Base-by-base conservation (phyloP, 1,140 invertebrate species). In the Anastatus disparis region DNA sequence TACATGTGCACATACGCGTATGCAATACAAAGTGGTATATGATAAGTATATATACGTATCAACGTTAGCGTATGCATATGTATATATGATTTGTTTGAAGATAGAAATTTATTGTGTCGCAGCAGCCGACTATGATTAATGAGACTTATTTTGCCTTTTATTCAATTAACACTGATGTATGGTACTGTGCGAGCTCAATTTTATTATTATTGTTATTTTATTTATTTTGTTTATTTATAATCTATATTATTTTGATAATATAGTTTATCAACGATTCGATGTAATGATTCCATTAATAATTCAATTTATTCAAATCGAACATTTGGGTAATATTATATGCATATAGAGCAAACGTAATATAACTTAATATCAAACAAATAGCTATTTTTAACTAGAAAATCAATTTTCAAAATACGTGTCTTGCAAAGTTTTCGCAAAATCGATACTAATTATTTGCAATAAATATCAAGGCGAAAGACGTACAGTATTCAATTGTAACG, bases 61-160 rank as follows among this genome's bases (percentile, higher is more conserved):
- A n/a, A n/a, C n/a, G n/a, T n/a, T n/a, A n/a, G n/a, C n/a, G n/a
- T 44, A 27, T 17, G n/a, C 2, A 10, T n/a, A 3, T 22, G 17
- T 12, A 10, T 13, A 3, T n/a, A 27, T 48, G 61, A 48, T 50
- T 64, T 31, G 46, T 52, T n/a, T 8, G 13, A 9, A 3, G 6
- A 27, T 1, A 8, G 46, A 9, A 40, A 64, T 64, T 64, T 64
- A 64, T 64, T 64, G n/a, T n/a, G 61, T 64, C 61, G 20, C 31
- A 24, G 15, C 10, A 2, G 7, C 20, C 31, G 61, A 64, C 61
- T 29, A 52, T 64, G 46, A 64, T 64, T 64, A 64, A 64, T 64
- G 61, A 52, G 29, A 38, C 38, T 12, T 52, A 50, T 38, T 64
- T 64, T 40, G 7, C 31, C n/a, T 52, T 52, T 64, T 64, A 52